Evolutionary conservation across 2,113 vertebrate species (phyloP).

Genomic region (Cyphomyrus plagiostoma): DNA sequence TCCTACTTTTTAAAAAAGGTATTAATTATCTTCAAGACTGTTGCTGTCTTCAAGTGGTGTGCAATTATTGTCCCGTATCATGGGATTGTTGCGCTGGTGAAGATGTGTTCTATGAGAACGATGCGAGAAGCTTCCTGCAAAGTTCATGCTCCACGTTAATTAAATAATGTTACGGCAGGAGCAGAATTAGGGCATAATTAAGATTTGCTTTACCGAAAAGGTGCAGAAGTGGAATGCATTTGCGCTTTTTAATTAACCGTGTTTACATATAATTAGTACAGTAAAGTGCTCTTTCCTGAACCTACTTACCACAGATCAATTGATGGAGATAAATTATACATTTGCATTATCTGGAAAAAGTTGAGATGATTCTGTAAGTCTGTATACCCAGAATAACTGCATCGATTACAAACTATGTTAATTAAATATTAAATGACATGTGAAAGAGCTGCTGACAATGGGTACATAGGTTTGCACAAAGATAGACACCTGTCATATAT

Average conservation of each 20-base stretch:
- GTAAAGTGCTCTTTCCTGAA: background rate
- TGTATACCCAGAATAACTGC: background rate
- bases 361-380: background rate
- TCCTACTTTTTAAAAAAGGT: background rate
- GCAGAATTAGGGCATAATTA: background rate
- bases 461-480: background rate
- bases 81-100: background rate
- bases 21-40: background rate
- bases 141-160: slow-evolving; percentile 1
- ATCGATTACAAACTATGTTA: background rate
- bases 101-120: background rate
- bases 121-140: background rate
- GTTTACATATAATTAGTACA: background rate
- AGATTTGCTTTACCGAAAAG: background rate
- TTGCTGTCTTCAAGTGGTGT: background rate
- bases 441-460: background rate
- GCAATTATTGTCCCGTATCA: background rate
- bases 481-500: background rate
- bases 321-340: background rate
- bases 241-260: slow-evolving; percentile 1
- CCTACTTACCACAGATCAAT: background rate
- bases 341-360: background rate
- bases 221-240: background rate
- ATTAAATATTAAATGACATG: background rate
- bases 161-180: background rate